phyloP scores from a whole-genome alignment of 2,113 vertebrate species.

The Tympanuchus pallidicinctus region DNA sequence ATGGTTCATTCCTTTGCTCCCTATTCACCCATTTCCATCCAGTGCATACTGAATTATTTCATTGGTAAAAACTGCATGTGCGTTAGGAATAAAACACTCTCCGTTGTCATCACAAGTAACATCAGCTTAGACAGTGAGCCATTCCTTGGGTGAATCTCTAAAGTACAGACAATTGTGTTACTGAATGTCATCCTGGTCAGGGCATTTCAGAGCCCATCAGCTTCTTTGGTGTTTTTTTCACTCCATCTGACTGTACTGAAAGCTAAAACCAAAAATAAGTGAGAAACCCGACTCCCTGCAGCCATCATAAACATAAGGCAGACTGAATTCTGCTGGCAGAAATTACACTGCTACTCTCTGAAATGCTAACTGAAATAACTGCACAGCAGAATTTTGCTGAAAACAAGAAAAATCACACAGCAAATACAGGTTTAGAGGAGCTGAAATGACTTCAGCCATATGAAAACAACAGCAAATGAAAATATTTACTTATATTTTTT shows the following conservation, averaged over 20 bases:
- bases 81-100: not conserved
- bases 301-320: not conserved
- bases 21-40: not conserved
- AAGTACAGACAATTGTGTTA: not conserved
- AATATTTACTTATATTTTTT: not conserved
- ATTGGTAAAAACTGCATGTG: not conserved
- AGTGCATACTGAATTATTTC: not conserved
- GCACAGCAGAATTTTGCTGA: not conserved
- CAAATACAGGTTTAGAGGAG: not conserved
- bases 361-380: not conserved
- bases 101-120: not conserved
- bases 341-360: not conserved
- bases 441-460: not conserved
- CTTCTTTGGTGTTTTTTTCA: not conserved
- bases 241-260: not conserved
- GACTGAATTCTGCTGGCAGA: not conserved
- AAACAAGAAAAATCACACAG: not conserved
- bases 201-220: not conserved
- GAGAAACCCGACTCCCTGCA: not conserved
- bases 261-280: not conserved
- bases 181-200: not conserved
- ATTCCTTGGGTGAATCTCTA: not conserved
- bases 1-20: not conserved
- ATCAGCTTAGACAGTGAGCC: not conserved
- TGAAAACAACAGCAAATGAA: not conserved